Evolutionary conservation across 2,888 invertebrate species (phyloP), one percentile per base, ranked within the genome.

Genomic region (Melieria omissa): DNA sequence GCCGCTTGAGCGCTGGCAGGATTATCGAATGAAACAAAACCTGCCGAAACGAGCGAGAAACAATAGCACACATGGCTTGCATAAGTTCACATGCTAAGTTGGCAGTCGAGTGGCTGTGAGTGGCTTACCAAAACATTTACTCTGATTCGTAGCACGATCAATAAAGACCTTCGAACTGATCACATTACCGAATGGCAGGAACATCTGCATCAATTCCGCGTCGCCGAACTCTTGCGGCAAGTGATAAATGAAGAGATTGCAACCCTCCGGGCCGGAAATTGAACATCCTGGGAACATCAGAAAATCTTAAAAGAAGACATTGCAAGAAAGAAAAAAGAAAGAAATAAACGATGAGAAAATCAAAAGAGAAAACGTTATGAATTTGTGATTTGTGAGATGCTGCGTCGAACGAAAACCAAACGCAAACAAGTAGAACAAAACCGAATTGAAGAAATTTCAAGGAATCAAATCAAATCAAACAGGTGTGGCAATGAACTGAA

Each of bases 101-200:
- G 49, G 44, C 49, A 8, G 42, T 45, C 29, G 8, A 10, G 5
- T 47, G 29, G n/a, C 10, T 4, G 10, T 14, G n/a, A 9, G 45
- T 45, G 0, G 89, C 95, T 91, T 89, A 99, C 99, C 99, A 89
- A 99, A 99, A 90, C 99, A 99, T 92, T 99, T 99, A 92, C 98
- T 98, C 90, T 99, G 99, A 89, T 99, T 99, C 86, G 99, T 99
- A 88, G 98, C 99, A 83, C 99, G 93, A 89, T 99, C 99, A 88
- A 99, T 98, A 90, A 99, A 99, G 83, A 99, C 99, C 91, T 99
- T 99, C 88, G 99, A 98, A 90, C 97, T 98, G 90, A 99, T 98
- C 86, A 99, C 98, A 88, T 96, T 98, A 83, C 99, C 99, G 88
- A 99, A 99, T 77, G 99, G 98, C 88, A 98, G 91, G 90, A 99